Evolutionary conservation across 2,888 invertebrate genomes (phyloP).

Genomic region (Cryptocheilus praepositus): DNA sequence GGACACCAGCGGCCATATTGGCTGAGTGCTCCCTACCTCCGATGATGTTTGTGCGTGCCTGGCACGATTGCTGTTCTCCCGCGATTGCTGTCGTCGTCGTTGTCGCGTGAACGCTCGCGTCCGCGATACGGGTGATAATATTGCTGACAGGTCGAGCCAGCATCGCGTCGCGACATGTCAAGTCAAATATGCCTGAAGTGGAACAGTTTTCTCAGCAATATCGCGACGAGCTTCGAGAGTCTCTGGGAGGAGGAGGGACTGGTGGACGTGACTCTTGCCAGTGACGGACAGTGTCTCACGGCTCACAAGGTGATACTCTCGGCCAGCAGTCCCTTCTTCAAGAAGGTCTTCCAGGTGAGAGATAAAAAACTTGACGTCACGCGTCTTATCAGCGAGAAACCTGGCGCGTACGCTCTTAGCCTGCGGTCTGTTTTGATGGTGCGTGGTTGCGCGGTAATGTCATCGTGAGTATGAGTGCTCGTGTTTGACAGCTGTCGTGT

Average conservation of each 20-base stretch:
- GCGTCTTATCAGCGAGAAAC: neutral
- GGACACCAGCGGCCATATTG: constrained; percentile 2
- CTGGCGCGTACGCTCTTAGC: neutral
- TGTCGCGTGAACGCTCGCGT: constrained; percentile 31
- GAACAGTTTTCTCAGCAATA: constrained; percentile 82
- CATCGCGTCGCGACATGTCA: constrained; percentile 59
- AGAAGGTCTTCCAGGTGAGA: constrained; percentile 79
- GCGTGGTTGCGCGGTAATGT: neutral
- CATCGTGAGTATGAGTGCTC: neutral
- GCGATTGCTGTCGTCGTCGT: constrained; percentile 41
- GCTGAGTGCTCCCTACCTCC: constrained; percentile 11
- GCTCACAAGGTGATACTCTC: constrained; percentile 83
- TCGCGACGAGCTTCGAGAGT: constrained; percentile 80
- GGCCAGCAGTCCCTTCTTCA: constrained; percentile 82
- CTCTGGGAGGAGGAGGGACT: constrained; percentile 81
- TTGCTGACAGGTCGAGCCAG: constrained; percentile 7
- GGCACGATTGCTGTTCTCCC: constrained; percentile 48
- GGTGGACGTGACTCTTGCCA: constrained; percentile 82
- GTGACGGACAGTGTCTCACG: constrained; percentile 81
- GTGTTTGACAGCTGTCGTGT: constrained; percentile 18
- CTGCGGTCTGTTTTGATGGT: neutral
- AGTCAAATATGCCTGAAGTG: constrained; percentile 83
- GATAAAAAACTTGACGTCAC: neutral
- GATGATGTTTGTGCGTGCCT: constrained; percentile 60
- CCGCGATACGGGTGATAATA: constrained; percentile 3